A percentile compares a stretch with the other conserved stretches of the same genome.
phyloP scores from a whole-genome alignment of 2,113 vertebrate genomes.

The Cairina moschata region DNA sequence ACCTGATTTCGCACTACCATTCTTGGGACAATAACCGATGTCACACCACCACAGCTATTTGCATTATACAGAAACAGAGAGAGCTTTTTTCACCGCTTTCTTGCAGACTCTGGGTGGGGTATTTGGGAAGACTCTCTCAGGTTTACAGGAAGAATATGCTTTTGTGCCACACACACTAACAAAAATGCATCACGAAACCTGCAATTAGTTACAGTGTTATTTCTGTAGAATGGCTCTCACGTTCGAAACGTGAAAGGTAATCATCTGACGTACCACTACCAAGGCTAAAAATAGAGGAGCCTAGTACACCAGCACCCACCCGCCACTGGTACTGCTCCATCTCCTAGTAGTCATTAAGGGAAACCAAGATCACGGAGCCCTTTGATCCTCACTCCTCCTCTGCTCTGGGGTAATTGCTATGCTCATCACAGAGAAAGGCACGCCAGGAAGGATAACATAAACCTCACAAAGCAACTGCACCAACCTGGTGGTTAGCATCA shows the following conservation, averaged over 20 bases:
- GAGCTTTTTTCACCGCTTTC: background rate
- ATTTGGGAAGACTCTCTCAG: background rate
- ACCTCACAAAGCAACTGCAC: background rate
- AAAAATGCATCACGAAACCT: background rate
- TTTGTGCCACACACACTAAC: background rate
- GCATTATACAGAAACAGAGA: background rate
- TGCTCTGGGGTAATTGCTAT: background rate
- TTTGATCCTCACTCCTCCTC: background rate
- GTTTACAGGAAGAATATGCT: background rate
- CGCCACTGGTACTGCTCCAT: background rate
- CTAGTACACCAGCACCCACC: background rate
- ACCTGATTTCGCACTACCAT: background rate
- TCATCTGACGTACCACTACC: background rate
- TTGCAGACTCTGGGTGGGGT: no score
- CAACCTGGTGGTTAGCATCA: background rate
- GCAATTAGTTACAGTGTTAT: constrained; percentile 36
- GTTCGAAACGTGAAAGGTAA: constrained; percentile 40
- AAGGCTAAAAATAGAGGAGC: constrained; percentile 6
- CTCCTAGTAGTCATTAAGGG: background rate
- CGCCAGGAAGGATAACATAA: background rate
- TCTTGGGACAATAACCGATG: background rate
- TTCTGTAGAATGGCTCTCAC: constrained; percentile 41
- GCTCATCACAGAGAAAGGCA: background rate
- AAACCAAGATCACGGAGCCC: background rate
- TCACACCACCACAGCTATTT: background rate